Evolutionary conservation across 53 echinoderm and acorn worm genomes (phyloP).

Genomic region (Arbacia lixula): DNA sequence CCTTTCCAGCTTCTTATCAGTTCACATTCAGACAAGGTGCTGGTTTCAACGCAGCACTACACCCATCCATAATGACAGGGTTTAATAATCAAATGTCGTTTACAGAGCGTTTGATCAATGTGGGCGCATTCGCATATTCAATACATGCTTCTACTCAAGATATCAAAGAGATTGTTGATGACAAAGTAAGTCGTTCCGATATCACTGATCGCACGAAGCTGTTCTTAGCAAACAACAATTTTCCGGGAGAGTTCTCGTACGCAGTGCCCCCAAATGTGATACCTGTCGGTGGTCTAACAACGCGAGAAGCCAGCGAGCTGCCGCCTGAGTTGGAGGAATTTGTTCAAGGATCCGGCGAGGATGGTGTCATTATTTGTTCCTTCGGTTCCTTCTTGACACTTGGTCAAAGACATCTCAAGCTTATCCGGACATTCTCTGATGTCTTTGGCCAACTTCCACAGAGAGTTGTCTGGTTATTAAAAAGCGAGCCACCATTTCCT

Average conservation of each 20-base stretch:
- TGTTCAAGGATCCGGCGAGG: conserved; percentile 58
- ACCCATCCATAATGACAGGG: neutral
- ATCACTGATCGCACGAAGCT: conserved; percentile 45
- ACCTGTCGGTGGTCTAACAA: conserved; percentile 66
- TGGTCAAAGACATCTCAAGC: neutral
- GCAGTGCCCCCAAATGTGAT: conserved; percentile 71
- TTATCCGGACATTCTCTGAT: conserved; percentile 14
- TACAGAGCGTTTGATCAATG: neutral
- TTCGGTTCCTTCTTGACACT: conserved; percentile 57
- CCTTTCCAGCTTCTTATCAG: neutral
- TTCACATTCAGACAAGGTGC: neutral
- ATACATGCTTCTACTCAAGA: no score
- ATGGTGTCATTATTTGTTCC: conserved; percentile 66
- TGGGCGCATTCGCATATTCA: no score
- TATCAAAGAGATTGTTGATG: conserved; percentile 3
- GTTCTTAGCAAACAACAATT: conserved; percentile 71
- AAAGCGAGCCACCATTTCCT: conserved; percentile 40
- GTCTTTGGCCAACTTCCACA: conserved; percentile 66
- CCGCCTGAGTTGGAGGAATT: conserved; percentile 50
- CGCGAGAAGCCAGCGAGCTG: conserved; percentile 46
- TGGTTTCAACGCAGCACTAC: neutral
- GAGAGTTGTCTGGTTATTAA: conserved; percentile 66
- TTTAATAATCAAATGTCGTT: conserved; percentile 15
- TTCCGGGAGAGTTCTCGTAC: conserved; percentile 60
- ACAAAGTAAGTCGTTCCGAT: no score